These are phyloP conservation scores for Silurus asotus DNA, from an alignment of 2,113 vertebrate species.

Conservation along the genomic window DNA sequence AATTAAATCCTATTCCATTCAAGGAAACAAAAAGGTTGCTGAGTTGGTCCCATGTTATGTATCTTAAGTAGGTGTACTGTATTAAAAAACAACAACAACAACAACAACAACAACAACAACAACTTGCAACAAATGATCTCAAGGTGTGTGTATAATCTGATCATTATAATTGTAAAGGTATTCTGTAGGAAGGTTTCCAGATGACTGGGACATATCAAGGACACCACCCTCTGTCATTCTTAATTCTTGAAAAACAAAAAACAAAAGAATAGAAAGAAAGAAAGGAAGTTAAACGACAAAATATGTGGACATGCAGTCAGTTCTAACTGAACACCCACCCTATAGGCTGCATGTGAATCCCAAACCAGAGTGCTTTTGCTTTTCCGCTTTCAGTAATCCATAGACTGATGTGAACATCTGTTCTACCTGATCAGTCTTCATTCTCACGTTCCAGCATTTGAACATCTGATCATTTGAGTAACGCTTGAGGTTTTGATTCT, in stretches of 20 bases:
- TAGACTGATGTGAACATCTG: conserved; percentile 4
- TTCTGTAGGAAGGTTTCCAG: not conserved
- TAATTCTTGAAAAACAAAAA: not conserved
- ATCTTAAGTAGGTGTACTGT: not conserved
- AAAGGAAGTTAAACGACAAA: not conserved
- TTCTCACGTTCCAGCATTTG: not conserved
- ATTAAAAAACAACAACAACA: no score
- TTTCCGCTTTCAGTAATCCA: conserved; percentile 1
- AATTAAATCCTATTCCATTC: no score
- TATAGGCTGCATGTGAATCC: conserved; percentile 12
- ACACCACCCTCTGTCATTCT: not conserved
- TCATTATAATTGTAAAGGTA: not conserved
- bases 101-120: no score
- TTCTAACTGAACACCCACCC: conserved; percentile 7
- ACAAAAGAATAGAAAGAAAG: not conserved
- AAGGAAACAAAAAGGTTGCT: not conserved
- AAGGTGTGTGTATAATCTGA: no score
- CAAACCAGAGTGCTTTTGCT: conserved; percentile 1
- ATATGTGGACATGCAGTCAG: conserved; percentile 16
- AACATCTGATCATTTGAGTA: not conserved
- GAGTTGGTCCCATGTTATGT: not conserved
- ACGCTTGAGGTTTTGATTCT: not conserved
- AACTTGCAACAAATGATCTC: no score
- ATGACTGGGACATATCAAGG: no score
- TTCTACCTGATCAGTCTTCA: not conserved